These are phyloP conservation scores for Nymphalis urticae DNA, from an alignment of 2,888 invertebrate species.

Conservation along the genomic window DNA sequence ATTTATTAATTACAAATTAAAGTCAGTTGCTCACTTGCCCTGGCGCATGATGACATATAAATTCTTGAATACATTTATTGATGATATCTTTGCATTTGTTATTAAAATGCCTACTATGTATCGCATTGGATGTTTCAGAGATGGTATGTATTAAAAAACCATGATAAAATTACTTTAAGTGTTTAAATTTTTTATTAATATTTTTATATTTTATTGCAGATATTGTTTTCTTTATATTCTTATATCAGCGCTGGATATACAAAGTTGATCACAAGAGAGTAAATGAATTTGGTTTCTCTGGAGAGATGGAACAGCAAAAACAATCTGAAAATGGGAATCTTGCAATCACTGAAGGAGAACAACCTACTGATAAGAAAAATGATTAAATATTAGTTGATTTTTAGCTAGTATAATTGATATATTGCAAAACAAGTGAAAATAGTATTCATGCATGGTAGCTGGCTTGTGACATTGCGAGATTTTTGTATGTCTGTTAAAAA, in stretches of 20 bases:
- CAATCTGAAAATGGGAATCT: conserved; percentile 56
- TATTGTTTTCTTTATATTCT: conserved; percentile 98
- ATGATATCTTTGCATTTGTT: conserved; percentile 99
- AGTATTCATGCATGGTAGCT: conserved; percentile 23
- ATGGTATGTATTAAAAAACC: conserved; percentile 82
- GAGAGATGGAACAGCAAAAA: conserved; percentile 88
- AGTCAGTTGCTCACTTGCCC: conserved; percentile 99
- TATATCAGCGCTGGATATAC: conserved; percentile 99
- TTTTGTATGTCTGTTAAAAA: neutral
- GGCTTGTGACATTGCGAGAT: neutral
- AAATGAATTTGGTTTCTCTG: conserved; percentile 99
- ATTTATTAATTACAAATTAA: conserved; percentile 99
- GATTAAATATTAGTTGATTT: conserved; percentile 55
- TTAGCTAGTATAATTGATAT: conserved; percentile 40
- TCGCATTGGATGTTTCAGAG: conserved; percentile 97
- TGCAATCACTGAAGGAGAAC: conserved; percentile 61
- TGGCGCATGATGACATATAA: conserved; percentile 99
- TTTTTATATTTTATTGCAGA: conserved; percentile 79
- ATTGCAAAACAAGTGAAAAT: conserved; percentile 14
- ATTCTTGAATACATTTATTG: conserved; percentile 99
- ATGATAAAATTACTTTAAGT: conserved; percentile 1
- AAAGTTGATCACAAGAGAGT: conserved; percentile 96
- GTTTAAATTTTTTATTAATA: neutral
- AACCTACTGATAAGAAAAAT: conserved; percentile 70
- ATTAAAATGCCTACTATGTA: conserved; percentile 99